Conservation (phyloP, 2,888 invertebrate genomes). For the Lithosia quadra region DNA sequence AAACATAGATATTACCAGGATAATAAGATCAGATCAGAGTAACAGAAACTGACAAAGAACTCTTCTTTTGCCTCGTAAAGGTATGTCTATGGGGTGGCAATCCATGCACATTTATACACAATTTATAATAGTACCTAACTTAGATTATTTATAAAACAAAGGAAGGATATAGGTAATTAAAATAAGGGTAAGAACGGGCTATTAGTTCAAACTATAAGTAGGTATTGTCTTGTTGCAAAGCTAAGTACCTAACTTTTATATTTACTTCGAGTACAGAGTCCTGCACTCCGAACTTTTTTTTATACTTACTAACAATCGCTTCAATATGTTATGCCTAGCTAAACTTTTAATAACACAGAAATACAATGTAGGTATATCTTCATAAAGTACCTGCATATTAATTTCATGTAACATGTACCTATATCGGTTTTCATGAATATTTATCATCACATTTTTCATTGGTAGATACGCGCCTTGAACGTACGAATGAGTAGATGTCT, state of each 20-base stretch:
- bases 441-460: slow-evolving; percentile 13
- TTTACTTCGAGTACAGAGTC: background rate
- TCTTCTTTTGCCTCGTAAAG: too few species aligned
- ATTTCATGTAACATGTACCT: background rate
- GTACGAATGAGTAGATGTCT: background rate
- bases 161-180: background rate
- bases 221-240: too few species aligned
- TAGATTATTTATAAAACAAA: too few species aligned
- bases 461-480: slow-evolving; percentile 1
- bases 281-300: background rate
- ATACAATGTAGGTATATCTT: background rate
- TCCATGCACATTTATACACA: too few species aligned
- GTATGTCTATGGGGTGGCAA: too few species aligned
- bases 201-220: background rate
- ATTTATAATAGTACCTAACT: too few species aligned
- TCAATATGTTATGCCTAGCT: too few species aligned
- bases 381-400: slow-evolving; percentile 12
- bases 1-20: too few species aligned
- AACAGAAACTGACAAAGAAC: too few species aligned
- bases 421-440: slow-evolving; percentile 10
- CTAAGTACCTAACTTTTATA: background rate
- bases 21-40: too few species aligned
- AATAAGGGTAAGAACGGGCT: background rate
- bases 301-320: background rate
- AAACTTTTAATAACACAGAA: slow-evolving; percentile 9